These are phyloP conservation scores for Haliclona indistincta DNA, from an alignment of 37 sponge, comb jelly and placozoan species.

Conservation along the genomic window DNA sequence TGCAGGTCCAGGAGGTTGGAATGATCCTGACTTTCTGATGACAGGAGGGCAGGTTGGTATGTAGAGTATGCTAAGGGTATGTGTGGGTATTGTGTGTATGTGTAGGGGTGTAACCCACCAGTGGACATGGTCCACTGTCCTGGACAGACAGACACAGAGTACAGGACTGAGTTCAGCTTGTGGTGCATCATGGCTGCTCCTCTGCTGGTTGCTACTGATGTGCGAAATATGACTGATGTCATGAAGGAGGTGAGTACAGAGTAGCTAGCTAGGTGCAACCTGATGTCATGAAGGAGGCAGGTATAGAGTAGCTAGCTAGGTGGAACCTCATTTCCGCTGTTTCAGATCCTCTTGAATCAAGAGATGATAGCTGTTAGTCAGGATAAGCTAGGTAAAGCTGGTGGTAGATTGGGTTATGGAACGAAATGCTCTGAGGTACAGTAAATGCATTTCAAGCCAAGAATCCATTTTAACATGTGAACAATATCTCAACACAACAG, in stretches of 20 bases:
- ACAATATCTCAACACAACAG: too few relatives aligned
- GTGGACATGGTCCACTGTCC: conserved; percentile 54
- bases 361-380: conserved; percentile 82
- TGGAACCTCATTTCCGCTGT: neutral
- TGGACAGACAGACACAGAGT: conserved; percentile 82
- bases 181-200: conserved; percentile 73
- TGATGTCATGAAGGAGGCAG: conserved; percentile 18
- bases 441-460: too few relatives aligned
- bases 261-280: neutral
- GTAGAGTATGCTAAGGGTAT: neutral
- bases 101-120: conserved; percentile 52
- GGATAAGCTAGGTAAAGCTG: conserved; percentile 52
- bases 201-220: conserved; percentile 75
- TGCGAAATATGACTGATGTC: conserved; percentile 72
- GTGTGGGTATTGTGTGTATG: neutral
- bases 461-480: too few relatives aligned
- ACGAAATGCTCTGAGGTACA: neutral
- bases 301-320: neutral
- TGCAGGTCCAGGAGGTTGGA: conserved; percentile 86
- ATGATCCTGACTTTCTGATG: conserved; percentile 92
- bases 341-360: conserved; percentile 67
- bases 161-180: conserved; percentile 78
- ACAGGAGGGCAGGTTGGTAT: conserved; percentile 82
- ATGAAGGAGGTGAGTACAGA: conserved; percentile 51
- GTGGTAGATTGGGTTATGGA: neutral